Evolutionary conservation across 2,888 invertebrate genomes (phyloP).

Genomic region (Pristionchus japonicus): DNA sequence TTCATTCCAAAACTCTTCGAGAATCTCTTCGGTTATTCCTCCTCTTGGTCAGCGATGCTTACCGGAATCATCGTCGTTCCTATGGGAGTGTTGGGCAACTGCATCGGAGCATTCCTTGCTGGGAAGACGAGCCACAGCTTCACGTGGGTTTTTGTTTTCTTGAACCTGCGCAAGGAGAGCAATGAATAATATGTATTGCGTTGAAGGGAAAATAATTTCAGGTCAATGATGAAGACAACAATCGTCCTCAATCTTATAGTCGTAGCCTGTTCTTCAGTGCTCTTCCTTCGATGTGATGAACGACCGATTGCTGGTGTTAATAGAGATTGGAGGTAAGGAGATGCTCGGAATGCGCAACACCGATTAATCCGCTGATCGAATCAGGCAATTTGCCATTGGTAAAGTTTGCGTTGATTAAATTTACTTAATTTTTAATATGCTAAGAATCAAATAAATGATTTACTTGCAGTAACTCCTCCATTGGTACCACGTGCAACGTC

Average conservation of each 20-base stretch:
- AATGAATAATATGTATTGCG: neutral
- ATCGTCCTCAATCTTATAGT: conserved; percentile 49
- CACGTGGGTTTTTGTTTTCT: neutral
- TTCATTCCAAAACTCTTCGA: conserved; percentile 69
- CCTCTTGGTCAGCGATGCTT: conserved; percentile 56
- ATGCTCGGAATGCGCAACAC: neutral
- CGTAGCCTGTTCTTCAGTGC: conserved; percentile 47
- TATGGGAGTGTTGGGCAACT: conserved; percentile 58
- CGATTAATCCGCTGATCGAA: neutral
- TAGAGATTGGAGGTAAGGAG: conserved; percentile 30
- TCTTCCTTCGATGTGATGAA: conserved; percentile 49
- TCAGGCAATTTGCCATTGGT: neutral
- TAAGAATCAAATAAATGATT: neutral
- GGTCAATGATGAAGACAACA: conserved; percentile 48
- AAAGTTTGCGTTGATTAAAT: no score
- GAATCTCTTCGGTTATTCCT: conserved; percentile 62
- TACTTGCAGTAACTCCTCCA: conserved; percentile 8
- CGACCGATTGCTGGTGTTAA: conserved; percentile 50
- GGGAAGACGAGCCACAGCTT: conserved; percentile 11
- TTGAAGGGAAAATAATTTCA: conserved; percentile 29
- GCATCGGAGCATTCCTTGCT: conserved; percentile 51
- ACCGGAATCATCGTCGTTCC: conserved; percentile 66
- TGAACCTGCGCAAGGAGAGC: neutral
- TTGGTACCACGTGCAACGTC: conserved; percentile 48
- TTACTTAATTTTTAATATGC: no score